Evolutionary conservation across 2,113 vertebrate genomes (phyloP).

Genomic region (Ptychochromis oligacanthus): DNA sequence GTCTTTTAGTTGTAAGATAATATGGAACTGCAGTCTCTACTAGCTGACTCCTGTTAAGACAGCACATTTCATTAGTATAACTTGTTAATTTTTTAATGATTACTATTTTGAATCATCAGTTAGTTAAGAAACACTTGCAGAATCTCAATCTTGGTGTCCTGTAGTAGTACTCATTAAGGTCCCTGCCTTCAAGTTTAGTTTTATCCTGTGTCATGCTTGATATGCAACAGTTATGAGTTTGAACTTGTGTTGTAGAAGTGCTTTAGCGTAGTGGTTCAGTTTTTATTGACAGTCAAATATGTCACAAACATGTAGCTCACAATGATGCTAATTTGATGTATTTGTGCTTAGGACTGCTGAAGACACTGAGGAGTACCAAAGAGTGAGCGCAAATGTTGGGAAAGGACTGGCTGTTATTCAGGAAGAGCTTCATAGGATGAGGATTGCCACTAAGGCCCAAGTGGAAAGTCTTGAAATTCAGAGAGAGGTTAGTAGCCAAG

Average conservation of each 20-base stretch:
- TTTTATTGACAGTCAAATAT: background rate
- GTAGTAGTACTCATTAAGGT: background rate
- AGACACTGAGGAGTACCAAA: slow-evolving; percentile 79
- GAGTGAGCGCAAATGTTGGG: slow-evolving; percentile 72
- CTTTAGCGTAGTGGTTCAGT: background rate
- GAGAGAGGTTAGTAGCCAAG: slow-evolving; percentile 68
- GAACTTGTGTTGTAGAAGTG: background rate
- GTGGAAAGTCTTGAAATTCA: slow-evolving; percentile 77
- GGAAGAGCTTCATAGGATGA: slow-evolving; percentile 80
- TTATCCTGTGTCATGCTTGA: background rate
- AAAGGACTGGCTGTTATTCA: slow-evolving; percentile 77
- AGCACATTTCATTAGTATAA: slow-evolving; percentile 19
- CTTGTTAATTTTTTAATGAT: background rate
- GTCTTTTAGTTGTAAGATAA: slow-evolving; percentile 63
- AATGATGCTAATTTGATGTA: background rate
- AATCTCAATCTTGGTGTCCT: background rate
- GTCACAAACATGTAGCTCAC: background rate
- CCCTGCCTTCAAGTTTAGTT: background rate
- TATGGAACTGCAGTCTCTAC: slow-evolving; percentile 32
- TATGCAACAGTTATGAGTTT: background rate
- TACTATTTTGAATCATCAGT: background rate
- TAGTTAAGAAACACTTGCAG: background rate
- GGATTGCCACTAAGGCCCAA: slow-evolving; percentile 73
- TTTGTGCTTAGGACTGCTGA: slow-evolving; percentile 63
- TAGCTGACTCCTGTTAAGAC: slow-evolving; percentile 19